phyloP scores from a whole-genome alignment of 1,140 invertebrate species.

The Papilio dardanus region DNA sequence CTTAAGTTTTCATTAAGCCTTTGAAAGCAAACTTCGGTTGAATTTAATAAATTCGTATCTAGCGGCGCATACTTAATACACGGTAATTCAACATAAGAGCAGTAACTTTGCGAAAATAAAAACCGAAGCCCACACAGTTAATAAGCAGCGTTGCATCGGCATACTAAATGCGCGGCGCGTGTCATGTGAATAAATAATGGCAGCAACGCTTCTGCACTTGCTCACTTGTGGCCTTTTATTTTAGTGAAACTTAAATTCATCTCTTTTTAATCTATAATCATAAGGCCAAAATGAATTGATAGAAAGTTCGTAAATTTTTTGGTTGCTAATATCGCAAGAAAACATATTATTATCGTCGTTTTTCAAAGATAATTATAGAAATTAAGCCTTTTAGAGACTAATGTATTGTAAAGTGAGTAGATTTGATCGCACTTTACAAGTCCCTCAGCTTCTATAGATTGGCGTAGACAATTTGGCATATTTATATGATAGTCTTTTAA shows the following conservation, averaged over 20 bases:
- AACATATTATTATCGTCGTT: too few species aligned
- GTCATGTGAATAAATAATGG: slow-evolving; percentile 1
- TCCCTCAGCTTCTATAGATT: too few species aligned
- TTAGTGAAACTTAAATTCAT: neutral
- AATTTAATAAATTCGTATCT: neutral
- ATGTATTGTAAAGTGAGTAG: too few species aligned
- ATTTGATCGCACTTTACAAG: too few species aligned
- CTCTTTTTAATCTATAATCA: neutral
- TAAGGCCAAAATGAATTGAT: too few species aligned
- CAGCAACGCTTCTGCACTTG: neutral
- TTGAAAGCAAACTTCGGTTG: slow-evolving; percentile 1
- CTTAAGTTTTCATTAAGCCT: neutral
- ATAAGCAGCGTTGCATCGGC: slow-evolving; percentile 18
- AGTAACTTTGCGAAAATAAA: slow-evolving; percentile 22
- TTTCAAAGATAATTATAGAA: too few species aligned
- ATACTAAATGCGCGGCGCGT: slow-evolving; percentile 2
- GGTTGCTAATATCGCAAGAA: too few species aligned
- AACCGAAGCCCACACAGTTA: slow-evolving; percentile 13
- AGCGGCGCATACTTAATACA: neutral
- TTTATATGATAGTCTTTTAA: neutral
- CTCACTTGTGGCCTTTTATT: neutral
- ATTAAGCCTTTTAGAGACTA: too few species aligned
- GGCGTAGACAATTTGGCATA: too few species aligned
- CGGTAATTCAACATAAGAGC: neutral
- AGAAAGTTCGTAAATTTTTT: too few species aligned